Percentiles rank a stretch among this genome's conserved stretches.
These are phyloP conservation scores for Macrotis lagotis DNA, from an alignment of 2,113 vertebrate species.

Conservation along the genomic window DNA sequence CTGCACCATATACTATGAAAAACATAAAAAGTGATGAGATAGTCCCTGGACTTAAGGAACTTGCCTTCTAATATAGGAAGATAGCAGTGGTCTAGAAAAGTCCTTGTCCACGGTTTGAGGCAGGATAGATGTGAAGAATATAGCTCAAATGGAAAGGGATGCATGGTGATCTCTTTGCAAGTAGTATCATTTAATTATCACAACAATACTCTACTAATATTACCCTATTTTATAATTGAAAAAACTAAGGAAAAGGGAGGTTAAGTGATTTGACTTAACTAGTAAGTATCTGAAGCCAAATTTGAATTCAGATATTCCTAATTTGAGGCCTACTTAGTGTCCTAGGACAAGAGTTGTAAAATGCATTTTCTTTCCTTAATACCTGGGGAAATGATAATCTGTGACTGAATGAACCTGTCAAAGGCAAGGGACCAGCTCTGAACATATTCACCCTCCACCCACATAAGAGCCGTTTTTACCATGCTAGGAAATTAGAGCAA, in stretches of 20 bases:
- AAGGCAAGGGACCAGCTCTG: constrained; percentile 76
- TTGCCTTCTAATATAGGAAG: background rate
- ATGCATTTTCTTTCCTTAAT: constrained; percentile 8
- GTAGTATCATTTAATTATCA: background rate
- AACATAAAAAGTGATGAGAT: background rate
- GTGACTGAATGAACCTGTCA: constrained; percentile 80
- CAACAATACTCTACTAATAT: background rate
- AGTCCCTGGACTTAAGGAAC: background rate
- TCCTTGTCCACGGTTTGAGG: too few species aligned
- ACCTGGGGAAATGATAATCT: constrained; percentile 28
- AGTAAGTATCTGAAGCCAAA: background rate
- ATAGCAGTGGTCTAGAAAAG: background rate
- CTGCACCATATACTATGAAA: background rate
- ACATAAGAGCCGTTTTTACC: constrained; percentile 69
- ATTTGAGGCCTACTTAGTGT: background rate
- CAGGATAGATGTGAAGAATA: too few species aligned
- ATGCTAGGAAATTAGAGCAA: constrained; percentile 71
- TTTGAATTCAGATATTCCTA: background rate
- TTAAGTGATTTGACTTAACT: background rate
- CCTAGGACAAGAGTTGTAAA: background rate
- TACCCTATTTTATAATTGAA: background rate
- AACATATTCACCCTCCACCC: constrained; percentile 73
- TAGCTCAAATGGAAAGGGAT: too few species aligned
- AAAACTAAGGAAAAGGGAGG: background rate
- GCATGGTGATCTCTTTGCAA: background rate